These are phyloP conservation scores for Cygnus buccinator DNA, from an alignment of 2,113 vertebrate species.

Conservation along the genomic window DNA sequence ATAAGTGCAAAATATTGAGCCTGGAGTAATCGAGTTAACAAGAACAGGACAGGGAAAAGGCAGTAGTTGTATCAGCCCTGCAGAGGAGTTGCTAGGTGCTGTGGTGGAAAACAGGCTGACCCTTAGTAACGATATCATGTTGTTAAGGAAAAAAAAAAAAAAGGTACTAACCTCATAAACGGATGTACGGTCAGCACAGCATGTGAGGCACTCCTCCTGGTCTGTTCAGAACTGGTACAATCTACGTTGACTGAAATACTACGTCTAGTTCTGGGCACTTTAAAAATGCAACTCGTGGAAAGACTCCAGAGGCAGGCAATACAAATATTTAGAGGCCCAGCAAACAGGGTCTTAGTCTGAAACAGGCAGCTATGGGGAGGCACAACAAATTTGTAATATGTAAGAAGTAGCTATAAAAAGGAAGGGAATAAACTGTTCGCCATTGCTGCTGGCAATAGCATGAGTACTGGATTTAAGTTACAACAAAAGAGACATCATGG, in stretches of 20 bases:
- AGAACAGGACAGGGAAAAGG: background rate
- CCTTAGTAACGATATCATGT: background rate
- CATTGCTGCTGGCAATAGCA: background rate
- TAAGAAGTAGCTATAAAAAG: background rate
- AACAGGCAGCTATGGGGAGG: background rate
- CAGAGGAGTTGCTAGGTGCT: background rate
- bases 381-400: background rate
- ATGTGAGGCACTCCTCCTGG: background rate
- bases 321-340: background rate
- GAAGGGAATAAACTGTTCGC: background rate
- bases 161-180: background rate
- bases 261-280: background rate
- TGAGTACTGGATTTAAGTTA: background rate
- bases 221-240: background rate
- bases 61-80: background rate
- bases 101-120: background rate
- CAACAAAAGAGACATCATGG: background rate
- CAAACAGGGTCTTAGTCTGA: background rate
- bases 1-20: background rate
- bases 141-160: background rate
- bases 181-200: background rate
- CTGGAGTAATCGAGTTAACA: background rate
- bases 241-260: background rate
- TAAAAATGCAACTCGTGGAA: conserved; percentile 11
- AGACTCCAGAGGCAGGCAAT: background rate